Conservation (phyloP, 2,888 invertebrate species). For the Stenichneumon culpator region DNA sequence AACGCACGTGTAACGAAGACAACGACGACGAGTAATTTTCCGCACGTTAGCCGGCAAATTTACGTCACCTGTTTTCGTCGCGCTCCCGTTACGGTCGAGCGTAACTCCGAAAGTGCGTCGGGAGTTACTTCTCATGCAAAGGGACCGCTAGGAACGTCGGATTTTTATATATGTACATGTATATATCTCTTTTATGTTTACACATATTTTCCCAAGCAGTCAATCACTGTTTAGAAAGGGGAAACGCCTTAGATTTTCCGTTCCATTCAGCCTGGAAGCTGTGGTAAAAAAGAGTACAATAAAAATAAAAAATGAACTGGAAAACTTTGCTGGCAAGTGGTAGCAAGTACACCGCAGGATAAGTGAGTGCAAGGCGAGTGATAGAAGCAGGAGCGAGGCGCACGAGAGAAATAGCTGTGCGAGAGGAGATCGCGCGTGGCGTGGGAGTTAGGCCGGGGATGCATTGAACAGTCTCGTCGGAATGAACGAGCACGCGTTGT, state of each 20-base stretch:
- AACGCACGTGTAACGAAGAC: constrained; percentile 35
- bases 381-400: constrained; percentile 68
- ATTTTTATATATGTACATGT: not conserved
- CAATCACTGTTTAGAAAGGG: constrained; percentile 31
- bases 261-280: constrained; percentile 12
- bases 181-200: not conserved
- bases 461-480: constrained; percentile 72
- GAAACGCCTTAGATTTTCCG: constrained; percentile 13
- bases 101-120: constrained; percentile 47
- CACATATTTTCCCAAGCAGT: constrained; percentile 14
- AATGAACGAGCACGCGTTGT: constrained; percentile 81
- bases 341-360: not conserved
- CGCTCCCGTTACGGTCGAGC: constrained; percentile 63
- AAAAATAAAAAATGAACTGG: not conserved
- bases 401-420: constrained; percentile 66
- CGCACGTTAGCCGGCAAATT: constrained; percentile 72
- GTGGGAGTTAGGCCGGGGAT: constrained; percentile 79
- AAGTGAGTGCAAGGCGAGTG: constrained; percentile 34
- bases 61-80: constrained; percentile 64
- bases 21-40: constrained; percentile 71
- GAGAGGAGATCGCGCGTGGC: constrained; percentile 77
- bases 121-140: not conserved
- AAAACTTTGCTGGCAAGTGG: not conserved
- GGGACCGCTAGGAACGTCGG: constrained; percentile 20
- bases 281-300: not conserved